phyloP scores from a whole-genome alignment of 2,113 vertebrate genomes.

The Glaucidium brasilianum region DNA sequence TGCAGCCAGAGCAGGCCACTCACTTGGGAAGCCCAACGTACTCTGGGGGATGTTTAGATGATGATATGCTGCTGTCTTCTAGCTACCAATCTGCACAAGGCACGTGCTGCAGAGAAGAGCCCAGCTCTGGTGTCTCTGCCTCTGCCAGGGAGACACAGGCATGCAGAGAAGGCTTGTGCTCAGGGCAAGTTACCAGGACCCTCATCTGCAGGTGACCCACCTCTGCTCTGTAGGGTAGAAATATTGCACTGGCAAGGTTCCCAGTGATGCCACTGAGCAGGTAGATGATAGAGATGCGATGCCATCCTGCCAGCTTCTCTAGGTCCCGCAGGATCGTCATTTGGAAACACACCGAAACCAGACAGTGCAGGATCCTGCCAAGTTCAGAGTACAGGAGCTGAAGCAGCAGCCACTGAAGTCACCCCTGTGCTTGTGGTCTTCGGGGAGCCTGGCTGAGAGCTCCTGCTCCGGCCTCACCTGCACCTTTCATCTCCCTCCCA shows the following conservation, averaged over 20 bases:
- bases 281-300: slow-evolving; percentile 98
- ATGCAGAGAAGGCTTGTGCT: neutral
- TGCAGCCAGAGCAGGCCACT: neutral
- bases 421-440: neutral
- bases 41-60: neutral
- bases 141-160: neutral
- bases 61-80: neutral
- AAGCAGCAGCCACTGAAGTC: slow-evolving; percentile 22
- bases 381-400: slow-evolving; percentile 26
- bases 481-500: neutral
- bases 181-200: neutral
- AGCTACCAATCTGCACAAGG: neutral
- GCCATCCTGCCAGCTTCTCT: slow-evolving; percentile 98
- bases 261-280: slow-evolving; percentile 95
- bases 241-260: slow-evolving; percentile 96
- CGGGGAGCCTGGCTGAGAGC: neutral
- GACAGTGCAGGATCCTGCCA: slow-evolving; percentile 94
- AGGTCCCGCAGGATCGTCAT: slow-evolving; percentile 97
- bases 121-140: neutral
- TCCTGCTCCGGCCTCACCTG: neutral
- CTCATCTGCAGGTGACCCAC: slow-evolving; percentile 66
- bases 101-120: neutral
- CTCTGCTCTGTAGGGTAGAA: slow-evolving; percentile 97
- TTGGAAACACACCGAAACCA: slow-evolving; percentile 96
- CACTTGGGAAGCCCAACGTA: neutral